Conservation (phyloP, 2,113 vertebrate species). For the Paradisaea rubra region DNA sequence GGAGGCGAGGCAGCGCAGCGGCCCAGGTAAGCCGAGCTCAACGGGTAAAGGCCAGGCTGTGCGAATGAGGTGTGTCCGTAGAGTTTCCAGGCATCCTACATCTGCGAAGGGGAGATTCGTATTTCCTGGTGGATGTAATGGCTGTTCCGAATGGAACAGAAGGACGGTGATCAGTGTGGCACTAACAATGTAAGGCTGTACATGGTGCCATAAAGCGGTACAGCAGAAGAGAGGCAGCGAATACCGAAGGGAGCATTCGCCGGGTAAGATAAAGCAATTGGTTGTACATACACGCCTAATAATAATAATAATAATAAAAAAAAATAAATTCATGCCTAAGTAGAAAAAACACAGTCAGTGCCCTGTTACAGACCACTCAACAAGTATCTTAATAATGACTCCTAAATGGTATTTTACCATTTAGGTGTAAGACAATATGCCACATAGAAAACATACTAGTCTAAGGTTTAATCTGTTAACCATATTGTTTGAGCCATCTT, state of each 20-base stretch:
- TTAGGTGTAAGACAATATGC: neutral
- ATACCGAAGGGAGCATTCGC: accelerated
- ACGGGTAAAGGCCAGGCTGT: accelerated
- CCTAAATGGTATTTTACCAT: neutral
- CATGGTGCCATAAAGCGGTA: accelerated
- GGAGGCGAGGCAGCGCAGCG: accelerated
- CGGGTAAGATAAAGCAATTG: neutral
- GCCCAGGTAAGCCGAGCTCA: neutral
- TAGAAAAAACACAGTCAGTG: neutral
- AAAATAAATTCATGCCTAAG: neutral
- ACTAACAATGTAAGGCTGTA: accelerated
- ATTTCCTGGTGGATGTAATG: accelerated
- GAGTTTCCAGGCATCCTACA: accelerated
- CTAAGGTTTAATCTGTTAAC: neutral
- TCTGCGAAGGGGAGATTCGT: neutral
- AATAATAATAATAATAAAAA: too few species aligned
- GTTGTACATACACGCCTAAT: too few species aligned
- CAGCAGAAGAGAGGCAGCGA: neutral
- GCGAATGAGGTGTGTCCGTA: accelerated
- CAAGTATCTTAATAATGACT: neutral
- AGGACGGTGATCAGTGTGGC: neutral
- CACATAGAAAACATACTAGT: neutral
- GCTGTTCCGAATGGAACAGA: neutral
- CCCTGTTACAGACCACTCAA: neutral
- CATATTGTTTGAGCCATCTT: neutral